Evolutionary conservation across 2,888 invertebrate genomes (phyloP).

Genomic region (Hydrotaea cyrtoneurina): DNA sequence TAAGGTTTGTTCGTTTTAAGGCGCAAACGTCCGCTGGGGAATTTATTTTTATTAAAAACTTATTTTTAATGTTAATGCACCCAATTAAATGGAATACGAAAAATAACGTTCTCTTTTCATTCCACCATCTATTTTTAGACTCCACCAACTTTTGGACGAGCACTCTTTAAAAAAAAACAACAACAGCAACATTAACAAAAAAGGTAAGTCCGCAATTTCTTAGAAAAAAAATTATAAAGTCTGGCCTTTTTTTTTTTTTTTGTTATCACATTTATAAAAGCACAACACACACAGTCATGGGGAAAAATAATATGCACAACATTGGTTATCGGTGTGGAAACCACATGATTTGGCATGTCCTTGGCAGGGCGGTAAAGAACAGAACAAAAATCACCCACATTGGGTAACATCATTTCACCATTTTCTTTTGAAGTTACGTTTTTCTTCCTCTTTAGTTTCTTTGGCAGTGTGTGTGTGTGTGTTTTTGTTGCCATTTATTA

Average conservation of each 20-base stretch:
- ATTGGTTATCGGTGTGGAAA: neutral
- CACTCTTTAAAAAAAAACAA: neutral
- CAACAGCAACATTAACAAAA: neutral
- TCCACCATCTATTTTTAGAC: constrained; percentile 45
- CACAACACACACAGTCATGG: neutral
- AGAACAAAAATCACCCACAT: neutral
- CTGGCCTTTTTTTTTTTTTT: neutral
- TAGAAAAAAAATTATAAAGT: neutral
- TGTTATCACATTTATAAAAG: neutral
- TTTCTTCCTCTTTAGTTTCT: neutral
- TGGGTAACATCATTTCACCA: neutral
- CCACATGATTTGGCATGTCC: neutral
- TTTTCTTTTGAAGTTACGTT: constrained; percentile 8
- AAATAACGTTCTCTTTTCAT: constrained; percentile 40
- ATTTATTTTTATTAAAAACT: constrained; percentile 42
- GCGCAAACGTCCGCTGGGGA: constrained; percentile 24
- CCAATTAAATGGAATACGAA: neutral
- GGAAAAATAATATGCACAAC: neutral
- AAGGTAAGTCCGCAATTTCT: constrained; percentile 1
- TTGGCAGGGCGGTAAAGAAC: neutral
- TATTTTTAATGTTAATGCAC: constrained; percentile 30
- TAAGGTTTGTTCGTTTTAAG: constrained; percentile 44
- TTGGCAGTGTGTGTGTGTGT: neutral
- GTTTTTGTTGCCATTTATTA: constrained; percentile 20
- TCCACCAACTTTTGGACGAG: neutral